phyloP scores from a whole-genome alignment of 2,888 invertebrate genomes.

The Drosophila merina region DNA sequence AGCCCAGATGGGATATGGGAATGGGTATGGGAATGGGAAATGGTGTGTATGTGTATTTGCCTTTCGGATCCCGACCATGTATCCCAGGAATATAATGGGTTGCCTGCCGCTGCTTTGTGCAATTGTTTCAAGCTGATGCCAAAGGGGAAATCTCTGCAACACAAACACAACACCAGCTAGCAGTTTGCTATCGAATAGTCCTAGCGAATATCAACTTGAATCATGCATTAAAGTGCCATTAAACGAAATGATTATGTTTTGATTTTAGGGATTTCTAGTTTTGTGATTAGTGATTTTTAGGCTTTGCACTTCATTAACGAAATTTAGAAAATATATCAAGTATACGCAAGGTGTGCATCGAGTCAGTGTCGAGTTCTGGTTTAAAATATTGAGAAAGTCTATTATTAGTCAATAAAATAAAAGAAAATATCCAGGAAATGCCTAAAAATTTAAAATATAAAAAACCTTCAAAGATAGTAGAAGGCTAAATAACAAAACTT shows the following conservation, averaged over 20 bases:
- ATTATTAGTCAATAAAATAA: no score
- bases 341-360: not conserved
- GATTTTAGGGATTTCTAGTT: not conserved
- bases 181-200: not conserved
- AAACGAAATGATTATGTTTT: not conserved
- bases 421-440: not conserved
- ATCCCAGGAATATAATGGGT: conserved; percentile 25
- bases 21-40: no score
- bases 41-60: conserved; percentile 11
- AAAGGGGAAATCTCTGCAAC: conserved; percentile 12
- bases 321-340: not conserved
- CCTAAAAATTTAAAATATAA: not conserved
- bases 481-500: not conserved
- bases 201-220: not conserved
- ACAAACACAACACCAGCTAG: not conserved
- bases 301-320: not conserved
- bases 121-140: conserved; percentile 39
- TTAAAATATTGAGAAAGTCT: no score
- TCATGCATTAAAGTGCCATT: not conserved
- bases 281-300: not conserved
- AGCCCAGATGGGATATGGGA: not conserved
- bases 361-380: not conserved
- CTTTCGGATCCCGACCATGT: conserved; percentile 13
- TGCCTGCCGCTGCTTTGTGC: conserved; percentile 9
- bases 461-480: not conserved